phyloP scores from a whole-genome alignment of 2,797 vertebrate species.

The Okamejei kenojei region DNA sequence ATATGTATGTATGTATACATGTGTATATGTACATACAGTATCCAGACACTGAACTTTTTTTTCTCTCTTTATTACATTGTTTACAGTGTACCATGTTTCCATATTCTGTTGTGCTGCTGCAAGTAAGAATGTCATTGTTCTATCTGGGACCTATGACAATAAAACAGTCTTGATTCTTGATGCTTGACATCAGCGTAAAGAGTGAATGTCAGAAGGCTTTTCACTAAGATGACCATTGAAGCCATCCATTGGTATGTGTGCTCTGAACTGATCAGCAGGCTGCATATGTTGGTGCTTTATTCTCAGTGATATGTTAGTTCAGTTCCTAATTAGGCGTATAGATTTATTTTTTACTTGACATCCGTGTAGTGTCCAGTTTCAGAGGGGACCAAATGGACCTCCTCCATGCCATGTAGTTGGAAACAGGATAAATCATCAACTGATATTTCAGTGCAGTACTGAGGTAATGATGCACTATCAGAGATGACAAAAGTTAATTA shows the following conservation, averaged over 20 bases:
- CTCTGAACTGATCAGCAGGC: not conserved
- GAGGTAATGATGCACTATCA: not conserved
- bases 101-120: too few species aligned
- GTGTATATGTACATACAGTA: too few species aligned
- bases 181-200: too few species aligned
- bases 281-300: not conserved
- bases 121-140: too few species aligned
- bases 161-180: too few species aligned
- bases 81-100: too few species aligned
- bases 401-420: not conserved
- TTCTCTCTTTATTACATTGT: too few species aligned
- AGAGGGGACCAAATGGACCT: not conserved
- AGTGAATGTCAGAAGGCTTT: not conserved
- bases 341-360: not conserved
- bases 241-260: not conserved
- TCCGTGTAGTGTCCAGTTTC: not conserved
- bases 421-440: too few species aligned
- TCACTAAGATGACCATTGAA: not conserved
- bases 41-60: too few species aligned
- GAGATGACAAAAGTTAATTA: not conserved
- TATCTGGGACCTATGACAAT: too few species aligned
- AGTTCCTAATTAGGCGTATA: not conserved
- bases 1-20: too few species aligned
- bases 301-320: not conserved
- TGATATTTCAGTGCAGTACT: not conserved